phyloP scores from a whole-genome alignment of 2,113 vertebrate genomes.

The Rhinopomastus cyanomelas region DNA sequence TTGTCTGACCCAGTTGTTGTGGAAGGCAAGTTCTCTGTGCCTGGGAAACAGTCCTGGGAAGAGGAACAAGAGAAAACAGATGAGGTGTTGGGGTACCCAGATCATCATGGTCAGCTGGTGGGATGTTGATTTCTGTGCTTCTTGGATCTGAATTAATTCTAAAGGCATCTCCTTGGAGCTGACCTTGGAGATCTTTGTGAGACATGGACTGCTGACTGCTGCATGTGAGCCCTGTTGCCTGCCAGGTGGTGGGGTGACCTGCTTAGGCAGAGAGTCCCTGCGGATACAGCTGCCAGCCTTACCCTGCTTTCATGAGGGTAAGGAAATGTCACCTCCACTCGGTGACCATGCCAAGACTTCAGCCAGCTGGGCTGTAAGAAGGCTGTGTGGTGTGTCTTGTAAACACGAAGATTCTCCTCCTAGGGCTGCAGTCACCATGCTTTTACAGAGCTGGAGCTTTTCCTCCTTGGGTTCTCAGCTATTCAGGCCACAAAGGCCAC shows the following conservation, averaged over 20 bases:
- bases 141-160: accelerated
- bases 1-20: not conserved
- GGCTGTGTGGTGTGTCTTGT: not conserved
- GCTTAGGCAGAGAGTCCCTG: not conserved
- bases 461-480: not conserved
- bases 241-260: not conserved
- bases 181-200: not conserved
- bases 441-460: not conserved
- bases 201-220: not conserved
- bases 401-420: not conserved
- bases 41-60: not conserved
- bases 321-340: not conserved
- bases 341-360: not conserved
- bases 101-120: not conserved
- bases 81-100: not conserved
- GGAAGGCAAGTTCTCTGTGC: not conserved
- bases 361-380: accelerated
- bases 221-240: not conserved
- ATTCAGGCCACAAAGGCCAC: not conserved
- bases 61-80: not conserved
- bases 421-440: not conserved
- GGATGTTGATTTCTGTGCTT: not conserved
- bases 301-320: not conserved
- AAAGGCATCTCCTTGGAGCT: not conserved
- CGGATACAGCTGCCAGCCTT: not conserved